Evolutionary conservation across 2,113 vertebrate species (phyloP), one percentile per base, ranked within the genome.

Genomic region (Notothenia rossii): DNA sequence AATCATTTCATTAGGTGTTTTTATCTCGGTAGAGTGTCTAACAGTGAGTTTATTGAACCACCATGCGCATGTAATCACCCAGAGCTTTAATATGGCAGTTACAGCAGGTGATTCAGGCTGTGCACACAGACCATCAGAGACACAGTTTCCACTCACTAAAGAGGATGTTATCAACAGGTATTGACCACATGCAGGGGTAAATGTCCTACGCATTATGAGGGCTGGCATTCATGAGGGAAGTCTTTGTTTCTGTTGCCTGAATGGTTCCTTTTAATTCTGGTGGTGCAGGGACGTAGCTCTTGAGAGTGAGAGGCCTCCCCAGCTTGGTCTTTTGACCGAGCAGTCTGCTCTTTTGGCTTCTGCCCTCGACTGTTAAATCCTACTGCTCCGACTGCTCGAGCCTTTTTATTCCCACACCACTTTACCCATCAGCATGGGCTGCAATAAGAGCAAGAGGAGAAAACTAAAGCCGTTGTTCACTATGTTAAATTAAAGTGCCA

Each of bases 401-500:
- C 36, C n/a, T 36, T 58, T 40, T 65, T 8, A 12, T 43, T 49
- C 10, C 29, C 40, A 75, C 49, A 75, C 22, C 58, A 53, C 45
- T 20, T 18, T 12, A 53, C 18, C 12, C 12, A 10, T 14, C 18
- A 66, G 45, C 10, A 33, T 2, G 7, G 17, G 45, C 55, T 74
- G 43, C 49, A 77, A n/a, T 9, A 45, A 67, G 25, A 54, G 9
- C 49, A 12, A 3, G 33, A 48, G 12, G 12, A 54, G 33, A 22
- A 64, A 53, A 60, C n/a, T 33, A 0, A 61, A 60, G 53, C 14
- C 69, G 56, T 49, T 72, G 53, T 67, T 67, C 46, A 25, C 51
- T 20, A 50, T 82, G 66, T 77, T 74, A 73, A 70, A 62, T 76
- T 62, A 53, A 74, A 5, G 33, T 80, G 65, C 65, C 61, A 6